These are phyloP conservation scores for Cryptotermes secundus DNA, from an alignment of 1,140 invertebrate species.

Conservation along the genomic window DNA sequence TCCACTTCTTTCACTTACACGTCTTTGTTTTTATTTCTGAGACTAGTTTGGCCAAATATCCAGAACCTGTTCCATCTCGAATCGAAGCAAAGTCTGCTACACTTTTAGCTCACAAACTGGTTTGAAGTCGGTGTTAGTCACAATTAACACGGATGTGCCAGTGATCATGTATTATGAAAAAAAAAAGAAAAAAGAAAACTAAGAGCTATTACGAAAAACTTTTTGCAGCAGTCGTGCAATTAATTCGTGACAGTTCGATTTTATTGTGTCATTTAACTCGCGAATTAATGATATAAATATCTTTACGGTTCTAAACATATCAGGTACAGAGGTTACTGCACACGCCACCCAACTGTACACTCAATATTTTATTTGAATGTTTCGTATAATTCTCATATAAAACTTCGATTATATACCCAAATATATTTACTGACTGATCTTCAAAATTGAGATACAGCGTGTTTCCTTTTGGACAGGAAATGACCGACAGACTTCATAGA, in stretches of 20 bases:
- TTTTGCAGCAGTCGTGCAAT: not conserved
- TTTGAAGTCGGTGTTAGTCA: not conserved
- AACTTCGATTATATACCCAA: no score
- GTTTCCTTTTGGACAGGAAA: no score
- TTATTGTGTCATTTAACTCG: not conserved
- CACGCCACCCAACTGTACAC: no score
- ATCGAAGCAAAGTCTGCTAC: not conserved
- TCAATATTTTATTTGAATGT: no score
- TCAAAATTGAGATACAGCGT: no score
- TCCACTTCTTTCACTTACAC: not conserved
- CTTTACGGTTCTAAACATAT: not conserved
- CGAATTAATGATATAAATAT: not conserved
- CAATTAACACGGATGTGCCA: not conserved
- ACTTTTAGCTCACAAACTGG: not conserved
- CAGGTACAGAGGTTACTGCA: no score
- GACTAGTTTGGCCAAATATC: not conserved
- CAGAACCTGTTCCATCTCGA: not conserved
- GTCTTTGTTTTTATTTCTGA: not conserved
- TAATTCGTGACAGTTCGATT: not conserved
- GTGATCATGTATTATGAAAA: not conserved
- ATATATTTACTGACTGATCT: no score
- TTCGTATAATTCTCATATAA: no score
- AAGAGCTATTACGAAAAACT: not conserved
- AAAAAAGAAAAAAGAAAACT: no score
- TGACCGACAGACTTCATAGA: no score